These are phyloP conservation scores for Hexactinellida sp. DNA, from an alignment of 37 sponge, comb jelly and placozoan genomes.

Conservation along the genomic window DNA sequence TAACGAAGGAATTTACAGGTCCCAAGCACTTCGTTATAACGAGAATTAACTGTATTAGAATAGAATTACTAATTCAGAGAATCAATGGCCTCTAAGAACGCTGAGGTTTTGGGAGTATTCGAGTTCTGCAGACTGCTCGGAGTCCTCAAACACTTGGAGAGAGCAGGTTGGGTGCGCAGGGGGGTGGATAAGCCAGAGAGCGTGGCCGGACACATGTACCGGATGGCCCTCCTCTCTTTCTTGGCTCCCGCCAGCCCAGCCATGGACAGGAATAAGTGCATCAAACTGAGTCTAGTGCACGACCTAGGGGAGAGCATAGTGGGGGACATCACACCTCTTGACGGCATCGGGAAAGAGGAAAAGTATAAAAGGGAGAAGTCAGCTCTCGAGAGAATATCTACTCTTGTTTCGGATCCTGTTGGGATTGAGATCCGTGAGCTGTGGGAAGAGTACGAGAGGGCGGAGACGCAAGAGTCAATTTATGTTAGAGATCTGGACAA, in stretches of 20 bases:
- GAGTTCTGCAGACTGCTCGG: neutral
- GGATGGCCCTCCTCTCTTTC: slow-evolving; percentile 81
- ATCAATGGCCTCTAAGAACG: neutral
- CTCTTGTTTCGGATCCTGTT: neutral
- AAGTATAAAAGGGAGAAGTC: slow-evolving; percentile 58
- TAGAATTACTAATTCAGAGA: too few relatives aligned
- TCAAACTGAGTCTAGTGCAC: slow-evolving; percentile 73
- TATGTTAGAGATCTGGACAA: slow-evolving; percentile 76
- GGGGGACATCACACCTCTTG: slow-evolving; percentile 74
- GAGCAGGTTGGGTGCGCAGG: slow-evolving; percentile 75
- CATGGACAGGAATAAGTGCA: slow-evolving; percentile 38
- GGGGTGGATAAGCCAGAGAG: slow-evolving; percentile 59
- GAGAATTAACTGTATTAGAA: too few relatives aligned
- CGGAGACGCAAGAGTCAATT: slow-evolving; percentile 52
- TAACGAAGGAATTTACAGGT: too few relatives aligned
- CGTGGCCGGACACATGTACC: slow-evolving; percentile 87
- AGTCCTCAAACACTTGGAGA: slow-evolving; percentile 40
- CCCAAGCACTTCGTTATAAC: too few relatives aligned
- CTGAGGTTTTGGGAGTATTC: neutral
- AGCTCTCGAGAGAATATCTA: slow-evolving; percentile 13
- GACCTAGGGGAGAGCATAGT: slow-evolving; percentile 85
- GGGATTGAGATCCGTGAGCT: neutral
- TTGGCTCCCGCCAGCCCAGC: slow-evolving; percentile 24
- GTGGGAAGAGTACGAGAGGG: slow-evolving; percentile 64
- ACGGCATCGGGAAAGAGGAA: slow-evolving; percentile 69